These are phyloP conservation scores for Thomomys bottae DNA, from an alignment of 2,113 vertebrate species.

Conservation along the genomic window DNA sequence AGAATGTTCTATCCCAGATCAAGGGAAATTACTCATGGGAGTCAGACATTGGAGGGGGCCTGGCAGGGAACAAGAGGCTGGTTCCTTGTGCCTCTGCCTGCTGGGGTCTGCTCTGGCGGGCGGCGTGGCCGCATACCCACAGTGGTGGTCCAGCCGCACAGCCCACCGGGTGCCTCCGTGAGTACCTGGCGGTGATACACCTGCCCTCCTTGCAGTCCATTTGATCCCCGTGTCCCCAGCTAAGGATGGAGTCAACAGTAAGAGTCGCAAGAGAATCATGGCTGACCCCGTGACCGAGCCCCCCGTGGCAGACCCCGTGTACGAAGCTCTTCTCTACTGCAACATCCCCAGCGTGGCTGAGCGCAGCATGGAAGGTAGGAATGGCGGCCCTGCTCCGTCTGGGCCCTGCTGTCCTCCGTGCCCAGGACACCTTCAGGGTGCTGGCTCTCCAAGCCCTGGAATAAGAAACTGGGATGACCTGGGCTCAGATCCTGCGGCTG, in stretches of 20 bases:
- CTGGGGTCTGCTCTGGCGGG: too few relatives aligned
- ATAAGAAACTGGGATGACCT: fast-evolving
- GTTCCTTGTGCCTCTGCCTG: too few relatives aligned
- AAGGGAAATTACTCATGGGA: too few relatives aligned
- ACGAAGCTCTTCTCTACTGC: constrained; percentile 94
- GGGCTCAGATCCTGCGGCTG: not conserved
- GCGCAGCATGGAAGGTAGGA: constrained; percentile 95
- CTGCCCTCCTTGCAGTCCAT: constrained; percentile 87
- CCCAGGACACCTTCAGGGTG: not conserved
- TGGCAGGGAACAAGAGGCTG: too few relatives aligned
- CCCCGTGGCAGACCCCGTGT: constrained; percentile 88
- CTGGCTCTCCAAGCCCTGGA: fast-evolving
- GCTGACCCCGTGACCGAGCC: constrained; percentile 89
- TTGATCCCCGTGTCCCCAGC: constrained; percentile 89
- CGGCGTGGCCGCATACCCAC: too few relatives aligned
- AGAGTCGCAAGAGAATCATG: constrained; percentile 94
- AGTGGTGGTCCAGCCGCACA: too few relatives aligned
- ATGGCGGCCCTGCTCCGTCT: fast-evolving
- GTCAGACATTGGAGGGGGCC: too few relatives aligned
- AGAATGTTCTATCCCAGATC: not conserved
- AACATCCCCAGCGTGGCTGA: constrained; percentile 92
- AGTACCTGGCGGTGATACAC: not conserved
- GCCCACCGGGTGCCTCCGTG: too few relatives aligned
- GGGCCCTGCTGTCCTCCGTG: too few relatives aligned
- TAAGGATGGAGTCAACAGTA: constrained; percentile 85